Evolutionary conservation across 2,888 invertebrate species (phyloP), one percentile per base, ranked within the genome.

Genomic region (Poecilus cupreus): DNA sequence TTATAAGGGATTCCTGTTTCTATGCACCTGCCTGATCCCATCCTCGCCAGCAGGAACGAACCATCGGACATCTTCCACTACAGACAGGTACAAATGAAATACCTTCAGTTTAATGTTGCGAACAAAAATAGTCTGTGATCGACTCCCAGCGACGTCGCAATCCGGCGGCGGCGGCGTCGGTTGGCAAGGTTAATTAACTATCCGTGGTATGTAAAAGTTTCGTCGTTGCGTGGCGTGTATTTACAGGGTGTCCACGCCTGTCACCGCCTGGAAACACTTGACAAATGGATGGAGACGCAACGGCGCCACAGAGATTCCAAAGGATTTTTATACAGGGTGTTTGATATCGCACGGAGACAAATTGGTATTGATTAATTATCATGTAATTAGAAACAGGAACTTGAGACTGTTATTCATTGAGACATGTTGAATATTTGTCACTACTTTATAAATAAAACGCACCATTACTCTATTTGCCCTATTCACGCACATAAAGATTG

Each of bases 101-200:
- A 77, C 54, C 37, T 77, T 32, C 13, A n/a, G 16, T 49, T 32
- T 75, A 75, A 75, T 75, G 75, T 16, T 10, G 26, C 43, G 11
- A n/a, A 11, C 22, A 70, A 43, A 39, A 43, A 46, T 70, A 70
- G 43, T 43, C 60, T 1, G 24, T 22, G 39, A 60, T 60, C 60
- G 60, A 60, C 60, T 60, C 60, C 26, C 51, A 10, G 32, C 18
- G 39, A 13, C 13, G n/a, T 64, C 43, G 64, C 77, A 78, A 37
- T 78, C 39, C 5, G n/a, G 24, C 20, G 37, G 57, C 76, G 37
- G n/a, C 13, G 37, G 3, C 26, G 57, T 57, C 26, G 46, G 46
- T 64, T 77, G 78, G 78, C 78, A 78, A 78, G 64, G 78, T 78
- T 64, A 78, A 78, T 78, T 78, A 78, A 46, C 43, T 49, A 78